phyloP scores from a whole-genome alignment of 1,140 invertebrate genomes.

The Paraescarpia echinospica region DNA sequence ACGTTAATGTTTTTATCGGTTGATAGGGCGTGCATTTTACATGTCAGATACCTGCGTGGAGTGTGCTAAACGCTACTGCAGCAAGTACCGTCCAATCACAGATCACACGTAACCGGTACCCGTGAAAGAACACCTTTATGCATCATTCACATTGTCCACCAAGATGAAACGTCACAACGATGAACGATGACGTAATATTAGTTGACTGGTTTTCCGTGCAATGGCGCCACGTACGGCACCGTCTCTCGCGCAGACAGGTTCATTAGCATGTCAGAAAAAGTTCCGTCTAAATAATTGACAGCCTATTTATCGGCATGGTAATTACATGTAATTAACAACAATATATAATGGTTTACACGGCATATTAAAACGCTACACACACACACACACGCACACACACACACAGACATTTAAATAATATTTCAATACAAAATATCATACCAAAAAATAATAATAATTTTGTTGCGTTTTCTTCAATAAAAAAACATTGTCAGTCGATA shows the following conservation, averaged over 20 bases:
- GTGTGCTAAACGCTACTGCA: background rate
- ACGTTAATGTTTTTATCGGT: background rate
- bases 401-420: too few relatives aligned
- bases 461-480: too few relatives aligned
- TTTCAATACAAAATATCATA: too few relatives aligned
- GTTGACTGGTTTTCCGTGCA: background rate
- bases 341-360: too few relatives aligned
- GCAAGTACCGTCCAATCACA: constrained; percentile 3
- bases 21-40: background rate
- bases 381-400: too few relatives aligned
- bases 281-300: background rate
- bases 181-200: background rate
- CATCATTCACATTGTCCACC: background rate
- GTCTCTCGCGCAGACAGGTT: background rate
- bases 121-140: background rate
- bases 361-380: too few relatives aligned
- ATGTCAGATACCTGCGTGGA: background rate
- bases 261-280: background rate
- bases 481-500: too few relatives aligned
- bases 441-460: too few relatives aligned
- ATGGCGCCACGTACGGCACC: background rate
- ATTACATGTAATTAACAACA: too few relatives aligned
- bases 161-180: background rate
- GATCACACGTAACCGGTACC: background rate
- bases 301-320: background rate